phyloP scores from a whole-genome alignment of 2,888 invertebrate species.

The Macrosiphum euphorbiae region DNA sequence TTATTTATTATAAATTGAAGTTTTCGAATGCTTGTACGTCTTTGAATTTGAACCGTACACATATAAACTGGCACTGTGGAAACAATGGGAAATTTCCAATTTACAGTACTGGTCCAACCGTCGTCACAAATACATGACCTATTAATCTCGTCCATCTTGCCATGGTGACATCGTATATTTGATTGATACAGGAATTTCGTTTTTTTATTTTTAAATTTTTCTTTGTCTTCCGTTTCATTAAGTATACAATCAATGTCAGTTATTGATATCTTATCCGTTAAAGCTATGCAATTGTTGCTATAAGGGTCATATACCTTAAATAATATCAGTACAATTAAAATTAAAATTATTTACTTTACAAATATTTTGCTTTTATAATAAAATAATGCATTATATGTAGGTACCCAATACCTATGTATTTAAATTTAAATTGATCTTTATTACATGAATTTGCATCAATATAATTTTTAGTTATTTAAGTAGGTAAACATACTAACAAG shows the following conservation, averaged over 20 bases:
- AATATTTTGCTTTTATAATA: neutral
- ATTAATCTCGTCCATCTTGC: neutral
- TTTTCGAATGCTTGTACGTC: neutral
- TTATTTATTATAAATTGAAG: neutral
- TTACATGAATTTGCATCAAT: neutral
- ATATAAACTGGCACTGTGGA: slow-evolving; percentile 19
- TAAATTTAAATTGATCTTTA: neutral
- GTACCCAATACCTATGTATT: neutral
- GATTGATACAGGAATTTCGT: neutral
- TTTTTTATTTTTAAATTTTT: neutral
- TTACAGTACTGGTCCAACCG: neutral
- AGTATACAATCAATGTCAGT: neutral
- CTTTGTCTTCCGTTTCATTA: neutral
- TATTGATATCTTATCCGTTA: neutral
- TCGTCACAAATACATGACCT: slow-evolving; percentile 4
- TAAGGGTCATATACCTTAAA: slow-evolving; percentile 31
- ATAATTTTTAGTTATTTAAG: too few relatives aligned
- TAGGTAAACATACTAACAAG: neutral
- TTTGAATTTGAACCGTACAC: neutral
- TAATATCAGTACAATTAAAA: neutral
- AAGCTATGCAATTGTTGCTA: neutral
- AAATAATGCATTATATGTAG: neutral
- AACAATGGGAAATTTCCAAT: neutral
- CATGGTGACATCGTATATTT: slow-evolving; percentile 25
- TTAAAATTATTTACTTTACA: neutral